phyloP scores from a whole-genome alignment of 2,888 invertebrate species.

The Linnaemya tessellans region DNA sequence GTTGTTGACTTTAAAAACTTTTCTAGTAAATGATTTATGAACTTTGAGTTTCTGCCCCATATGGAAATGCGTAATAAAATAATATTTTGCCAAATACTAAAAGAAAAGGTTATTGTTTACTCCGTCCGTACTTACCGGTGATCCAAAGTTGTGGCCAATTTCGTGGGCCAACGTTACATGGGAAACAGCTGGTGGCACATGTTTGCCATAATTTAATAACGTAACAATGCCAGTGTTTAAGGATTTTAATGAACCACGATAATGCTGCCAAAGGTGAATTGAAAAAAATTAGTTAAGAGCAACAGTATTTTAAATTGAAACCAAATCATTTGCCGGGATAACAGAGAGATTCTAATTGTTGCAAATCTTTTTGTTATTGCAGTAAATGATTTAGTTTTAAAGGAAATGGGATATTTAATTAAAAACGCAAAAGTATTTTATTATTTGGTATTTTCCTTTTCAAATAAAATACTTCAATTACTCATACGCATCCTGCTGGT shows the following conservation, averaged over 20 bases:
- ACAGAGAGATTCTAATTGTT: neutral
- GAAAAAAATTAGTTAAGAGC: neutral
- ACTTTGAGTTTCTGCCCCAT: conserved; percentile 39
- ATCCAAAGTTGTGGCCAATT: conserved; percentile 99
- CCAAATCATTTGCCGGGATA: neutral
- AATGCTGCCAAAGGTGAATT: conserved; percentile 88
- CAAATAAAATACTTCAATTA: conserved; percentile 1
- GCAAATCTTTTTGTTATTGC: neutral
- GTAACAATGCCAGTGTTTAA: conserved; percentile 99
- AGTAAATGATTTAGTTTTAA: neutral
- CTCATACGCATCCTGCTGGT: conserved; percentile 25
- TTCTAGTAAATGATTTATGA: conserved; percentile 57
- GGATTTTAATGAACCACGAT: conserved; percentile 95
- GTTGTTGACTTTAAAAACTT: conserved; percentile 32
- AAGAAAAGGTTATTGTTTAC: neutral
- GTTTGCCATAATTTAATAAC: conserved; percentile 97
- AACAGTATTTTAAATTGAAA: neutral
- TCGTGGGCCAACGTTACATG: conserved; percentile 99
- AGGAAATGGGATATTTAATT: conserved; percentile 2
- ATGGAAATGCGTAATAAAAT: conserved; percentile 28
- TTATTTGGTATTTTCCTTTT: neutral
- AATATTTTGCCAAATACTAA: conserved; percentile 8
- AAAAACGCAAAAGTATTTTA: conserved; percentile 7
- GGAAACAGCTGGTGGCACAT: conserved; percentile 98
- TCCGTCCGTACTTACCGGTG: conserved; percentile 88